phyloP scores from a whole-genome alignment of 2,113 vertebrate genomes.

The Gopherus evgoodei region DNA sequence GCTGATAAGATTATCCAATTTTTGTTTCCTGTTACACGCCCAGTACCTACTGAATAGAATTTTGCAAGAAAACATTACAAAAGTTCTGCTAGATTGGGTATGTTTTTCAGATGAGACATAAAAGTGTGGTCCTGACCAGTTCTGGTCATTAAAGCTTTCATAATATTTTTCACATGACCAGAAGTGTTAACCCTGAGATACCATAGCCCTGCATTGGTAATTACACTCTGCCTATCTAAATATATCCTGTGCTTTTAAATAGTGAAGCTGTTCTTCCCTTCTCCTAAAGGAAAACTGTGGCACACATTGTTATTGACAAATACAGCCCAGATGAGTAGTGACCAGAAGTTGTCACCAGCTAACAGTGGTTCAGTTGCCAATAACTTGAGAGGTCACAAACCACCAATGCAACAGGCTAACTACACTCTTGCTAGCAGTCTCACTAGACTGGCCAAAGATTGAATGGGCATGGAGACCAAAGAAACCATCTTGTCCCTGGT shows the following conservation, averaged over 20 bases:
- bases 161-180: accelerated
- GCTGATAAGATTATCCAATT: background rate
- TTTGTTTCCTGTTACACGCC: background rate
- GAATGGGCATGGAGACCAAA: background rate
- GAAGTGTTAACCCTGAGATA: background rate
- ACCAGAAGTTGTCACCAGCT: background rate
- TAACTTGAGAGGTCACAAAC: background rate
- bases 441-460: background rate
- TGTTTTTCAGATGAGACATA: background rate
- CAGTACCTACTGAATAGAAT: background rate
- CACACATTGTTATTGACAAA: background rate
- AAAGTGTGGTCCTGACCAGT: background rate
- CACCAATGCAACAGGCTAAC: background rate
- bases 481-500: background rate
- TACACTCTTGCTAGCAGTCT: background rate
- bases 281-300: background rate
- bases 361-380: accelerated
- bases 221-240: background rate
- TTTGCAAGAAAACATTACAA: background rate
- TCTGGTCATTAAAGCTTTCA: accelerated
- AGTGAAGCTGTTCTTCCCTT: accelerated
- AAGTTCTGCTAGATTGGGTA: background rate
- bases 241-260: background rate
- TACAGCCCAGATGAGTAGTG: accelerated
- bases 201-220: accelerated